Evolutionary conservation across 1,140 invertebrate species (phyloP), one percentile per base, ranked within the genome.

Genomic region (Pantala flavescens): DNA sequence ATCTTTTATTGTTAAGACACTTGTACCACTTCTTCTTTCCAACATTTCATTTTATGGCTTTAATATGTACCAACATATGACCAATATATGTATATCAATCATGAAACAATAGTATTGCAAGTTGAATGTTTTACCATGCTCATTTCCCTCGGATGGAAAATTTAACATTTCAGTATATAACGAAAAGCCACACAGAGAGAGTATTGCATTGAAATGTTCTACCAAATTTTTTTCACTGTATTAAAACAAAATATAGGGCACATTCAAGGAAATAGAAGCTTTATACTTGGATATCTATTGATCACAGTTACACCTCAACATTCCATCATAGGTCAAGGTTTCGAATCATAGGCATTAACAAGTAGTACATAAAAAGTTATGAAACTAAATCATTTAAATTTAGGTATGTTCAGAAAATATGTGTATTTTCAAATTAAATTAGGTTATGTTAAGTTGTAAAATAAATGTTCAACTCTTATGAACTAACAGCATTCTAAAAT

Each of bases 1-100:
- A 19, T 21, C 49, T 63, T 63, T 63, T 63, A 63, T 63, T 63
- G 49, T 63, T 63, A 63, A 63, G 49, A 63, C 49, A 63, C 49
- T 63, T 63, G 49, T 63, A 21, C 49, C 49, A 63, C n/a, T 7
- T 63, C n/a, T 21, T 16, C 49, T 63, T 63, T 63, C 49, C 49
- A 16, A 11, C 12, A 63, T 63, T 3, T 63, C 49, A 63, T 63
- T 16, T 7, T 63, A 63, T 63, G 49, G 49, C 49, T 63, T 63
- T 21, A 63, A 16, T 7, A 19, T 63, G 12, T 63, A 63, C 14
- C 49, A 16, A 63, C 12, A 63, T 1, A 63, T 63, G 49, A 63
- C 49, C 49, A 63, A 63, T 63, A 19, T 63, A 63, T 63, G 3
- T 21, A 63, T 63, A 16, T 63, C 49, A 63, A 63, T 12, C 49